Base-by-base conservation (phyloP, 2,888 invertebrate species). In the Aplocera efformata region DNA sequence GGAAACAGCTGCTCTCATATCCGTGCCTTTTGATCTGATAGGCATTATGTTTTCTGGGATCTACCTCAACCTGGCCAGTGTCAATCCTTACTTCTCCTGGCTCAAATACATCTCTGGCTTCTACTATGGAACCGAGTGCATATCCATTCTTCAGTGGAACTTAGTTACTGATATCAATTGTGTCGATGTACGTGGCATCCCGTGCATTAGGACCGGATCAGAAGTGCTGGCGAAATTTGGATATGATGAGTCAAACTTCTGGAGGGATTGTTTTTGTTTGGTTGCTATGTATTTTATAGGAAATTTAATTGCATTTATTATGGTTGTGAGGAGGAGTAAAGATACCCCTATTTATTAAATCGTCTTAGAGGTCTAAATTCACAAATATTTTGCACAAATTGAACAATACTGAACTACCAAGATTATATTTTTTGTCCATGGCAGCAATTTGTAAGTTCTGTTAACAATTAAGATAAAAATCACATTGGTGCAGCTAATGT, bases 91-190 rank as follows among this genome's bases (percentile, higher is more conserved):
- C 50, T 68, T 91, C 33, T 72, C 79, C 20, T 90, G 91, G 84
- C 55, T 93, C 0, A 92, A 91, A 58, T 94, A 92, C 60, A 58
- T 91, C 0, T 94, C 94, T 0, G 89, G 92, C 2, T 94, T 94
- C 67, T 94, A 91, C 67, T 93, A 92, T 58, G 90, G 92, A 1
- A 90, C 91, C 20, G 93, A 94, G 62, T 91, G 92, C 1, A 76
- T 93, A n/a, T 92, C 93, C 10, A 90, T 92, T 34, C 76, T 91
- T 1, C 93, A 92, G 58, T 94, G 94, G 94, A 77, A 82, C 32
- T 75, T 89, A 45, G 88, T 93, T 3, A 75, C 85, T 10, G 68
- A 76, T 3, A 92, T 93, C 38, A 90, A 86, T 34, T 93, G 93
- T 51, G 78, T 89, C 0, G 58, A 78, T 22, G 83, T 89, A 22